These are phyloP conservation scores for Oophaga sylvatica DNA, from an alignment of 2,797 vertebrate genomes.

Conservation along the genomic window DNA sequence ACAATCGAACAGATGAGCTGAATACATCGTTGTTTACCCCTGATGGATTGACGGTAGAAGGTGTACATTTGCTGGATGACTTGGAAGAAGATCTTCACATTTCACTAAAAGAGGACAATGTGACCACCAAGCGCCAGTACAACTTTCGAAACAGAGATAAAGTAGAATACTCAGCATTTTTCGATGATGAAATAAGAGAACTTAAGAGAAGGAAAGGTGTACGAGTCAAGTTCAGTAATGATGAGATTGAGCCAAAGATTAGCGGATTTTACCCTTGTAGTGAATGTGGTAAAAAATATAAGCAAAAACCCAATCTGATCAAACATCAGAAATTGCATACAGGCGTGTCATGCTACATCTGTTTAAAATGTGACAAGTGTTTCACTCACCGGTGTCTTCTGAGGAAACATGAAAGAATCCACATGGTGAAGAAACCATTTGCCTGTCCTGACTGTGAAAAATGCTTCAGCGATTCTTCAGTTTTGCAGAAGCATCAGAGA, in stretches of 20 bases:
- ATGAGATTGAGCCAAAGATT: not conserved
- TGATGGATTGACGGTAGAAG: constrained; percentile 18
- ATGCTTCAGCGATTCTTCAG: constrained; percentile 30
- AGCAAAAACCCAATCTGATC: constrained; percentile 32
- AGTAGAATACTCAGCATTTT: constrained; percentile 42
- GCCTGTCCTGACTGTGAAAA: constrained; percentile 44
- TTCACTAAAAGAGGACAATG: not conserved
- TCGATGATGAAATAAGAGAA: constrained; percentile 25
- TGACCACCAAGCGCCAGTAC: constrained; percentile 10
- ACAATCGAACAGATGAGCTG: not conserved
- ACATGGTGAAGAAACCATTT: constrained; percentile 18
- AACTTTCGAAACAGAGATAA: constrained; percentile 28
- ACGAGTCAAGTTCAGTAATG: not conserved
- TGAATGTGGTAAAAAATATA: constrained; percentile 61
- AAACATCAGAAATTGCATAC: constrained; percentile 57
- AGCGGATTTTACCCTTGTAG: constrained; percentile 24
- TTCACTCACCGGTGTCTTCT: constrained; percentile 41
- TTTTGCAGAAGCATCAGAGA: constrained; percentile 53
- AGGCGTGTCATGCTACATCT: constrained; percentile 16
- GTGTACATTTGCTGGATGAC: not conserved
- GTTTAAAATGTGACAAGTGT: constrained; percentile 47
- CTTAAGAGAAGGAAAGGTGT: constrained; percentile 38
- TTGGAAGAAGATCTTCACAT: not conserved
- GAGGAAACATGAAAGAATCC: constrained; percentile 34
- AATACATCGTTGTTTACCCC: constrained; percentile 19